These are phyloP conservation scores for Dreissena polymorpha DNA, from an alignment of 1,140 invertebrate genomes.

Conservation along the genomic window DNA sequence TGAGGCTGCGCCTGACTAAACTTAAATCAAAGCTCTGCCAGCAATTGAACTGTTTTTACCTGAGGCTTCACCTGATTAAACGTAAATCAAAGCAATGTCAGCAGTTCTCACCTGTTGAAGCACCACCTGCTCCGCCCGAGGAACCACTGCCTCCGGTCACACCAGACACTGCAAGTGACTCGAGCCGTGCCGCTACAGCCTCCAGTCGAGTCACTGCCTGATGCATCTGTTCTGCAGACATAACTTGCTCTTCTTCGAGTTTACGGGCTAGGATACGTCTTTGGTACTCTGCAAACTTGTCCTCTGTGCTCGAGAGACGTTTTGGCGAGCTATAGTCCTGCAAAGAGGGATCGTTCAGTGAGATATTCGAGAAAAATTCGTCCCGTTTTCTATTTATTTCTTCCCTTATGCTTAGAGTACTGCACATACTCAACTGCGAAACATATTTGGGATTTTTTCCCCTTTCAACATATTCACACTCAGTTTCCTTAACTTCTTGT, in stretches of 20 bases:
- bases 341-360: constrained; percentile 28
- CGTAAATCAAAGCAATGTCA: no score
- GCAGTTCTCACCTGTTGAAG: no score
- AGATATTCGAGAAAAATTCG: constrained; percentile 39
- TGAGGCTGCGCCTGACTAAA: no score
- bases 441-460: constrained; percentile 29
- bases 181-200: constrained; percentile 86
- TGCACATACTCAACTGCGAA: constrained; percentile 24
- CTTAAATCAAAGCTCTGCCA: no score
- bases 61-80: no score
- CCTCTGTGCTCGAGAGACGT: constrained; percentile 41
- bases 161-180: constrained; percentile 76
- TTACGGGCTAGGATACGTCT: neutral
- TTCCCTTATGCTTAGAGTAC: constrained; percentile 35
- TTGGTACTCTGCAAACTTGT: constrained; percentile 48
- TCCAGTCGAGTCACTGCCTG: constrained; percentile 85
- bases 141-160: constrained; percentile 6
- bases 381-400: constrained; percentile 40
- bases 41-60: no score
- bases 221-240: constrained; percentile 52
- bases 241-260: constrained; percentile 39
- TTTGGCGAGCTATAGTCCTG: constrained; percentile 11
- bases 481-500: constrained; percentile 2
- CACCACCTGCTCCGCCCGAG: neutral
- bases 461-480: constrained; percentile 1